These are phyloP conservation scores for Zaprionus ornatus DNA, from an alignment of 1,140 invertebrate genomes.

Conservation along the genomic window DNA sequence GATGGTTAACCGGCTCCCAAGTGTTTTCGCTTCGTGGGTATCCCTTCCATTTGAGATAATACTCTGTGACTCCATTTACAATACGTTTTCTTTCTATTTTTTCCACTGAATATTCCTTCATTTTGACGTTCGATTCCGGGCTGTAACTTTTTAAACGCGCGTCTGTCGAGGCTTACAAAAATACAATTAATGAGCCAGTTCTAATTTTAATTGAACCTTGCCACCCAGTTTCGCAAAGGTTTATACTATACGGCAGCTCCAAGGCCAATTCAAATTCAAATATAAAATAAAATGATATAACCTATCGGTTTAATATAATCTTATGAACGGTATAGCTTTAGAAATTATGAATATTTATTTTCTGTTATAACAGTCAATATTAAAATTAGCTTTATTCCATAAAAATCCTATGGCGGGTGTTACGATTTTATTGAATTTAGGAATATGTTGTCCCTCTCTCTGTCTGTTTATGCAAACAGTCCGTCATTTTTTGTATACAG, in stretches of 20 bases:
- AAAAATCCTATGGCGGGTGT: too few species aligned
- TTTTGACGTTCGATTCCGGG: not conserved
- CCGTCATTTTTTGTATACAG: too few species aligned
- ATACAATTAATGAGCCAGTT: not conserved
- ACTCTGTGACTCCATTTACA: conserved; percentile 91
- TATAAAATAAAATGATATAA: not conserved
- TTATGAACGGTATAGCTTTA: too few species aligned
- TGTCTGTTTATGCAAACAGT: too few species aligned
- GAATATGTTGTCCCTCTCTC: too few species aligned
- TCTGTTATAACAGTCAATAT: too few species aligned
- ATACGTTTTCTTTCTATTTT: conserved; percentile 93
- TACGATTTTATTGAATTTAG: too few species aligned
- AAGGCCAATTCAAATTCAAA: not conserved
- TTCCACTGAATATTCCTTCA: conserved; percentile 93
- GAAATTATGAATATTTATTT: too few species aligned
- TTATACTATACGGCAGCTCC: not conserved
- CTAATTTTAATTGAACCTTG: not conserved
- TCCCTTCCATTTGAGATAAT: conserved; percentile 95
- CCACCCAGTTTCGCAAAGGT: not conserved
- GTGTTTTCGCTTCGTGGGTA: conserved; percentile 92
- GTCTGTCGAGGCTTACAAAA: not conserved
- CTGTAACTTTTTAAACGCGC: not conserved
- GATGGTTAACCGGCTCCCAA: conserved; percentile 94
- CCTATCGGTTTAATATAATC: too few species aligned
- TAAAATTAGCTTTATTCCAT: too few species aligned